Conservation (phyloP, 2,888 invertebrate species). For the Brachycybe producta region DNA sequence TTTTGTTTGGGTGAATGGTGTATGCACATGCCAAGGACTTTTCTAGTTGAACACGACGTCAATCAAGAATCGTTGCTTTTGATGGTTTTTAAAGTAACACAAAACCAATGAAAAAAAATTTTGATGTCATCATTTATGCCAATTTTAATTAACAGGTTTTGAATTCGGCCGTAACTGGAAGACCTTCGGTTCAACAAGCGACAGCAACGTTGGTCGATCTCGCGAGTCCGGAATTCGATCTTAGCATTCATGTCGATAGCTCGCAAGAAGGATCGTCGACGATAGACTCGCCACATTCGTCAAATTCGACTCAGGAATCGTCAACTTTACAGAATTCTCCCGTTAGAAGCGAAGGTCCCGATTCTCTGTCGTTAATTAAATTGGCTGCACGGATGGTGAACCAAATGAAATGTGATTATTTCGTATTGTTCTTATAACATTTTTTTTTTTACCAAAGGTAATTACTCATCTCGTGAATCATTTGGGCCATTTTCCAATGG, state of each 20-base stretch:
- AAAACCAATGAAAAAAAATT: not conserved
- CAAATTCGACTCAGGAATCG: conserved; percentile 20
- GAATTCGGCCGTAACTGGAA: conserved; percentile 33
- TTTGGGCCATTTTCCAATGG: conserved; percentile 88
- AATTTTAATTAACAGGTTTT: conserved; percentile 30
- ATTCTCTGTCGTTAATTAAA: conserved; percentile 15
- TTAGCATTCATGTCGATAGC: conserved; percentile 26
- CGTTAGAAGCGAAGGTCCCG: conserved; percentile 8
- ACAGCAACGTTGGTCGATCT: conserved; percentile 20
- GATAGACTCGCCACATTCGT: conserved; percentile 12
- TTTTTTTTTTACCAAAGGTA: conserved; percentile 38
- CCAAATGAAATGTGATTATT: not conserved
- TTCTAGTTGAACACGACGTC: conserved; percentile 24
- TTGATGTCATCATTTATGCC: not conserved
- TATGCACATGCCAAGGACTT: conserved; percentile 52
- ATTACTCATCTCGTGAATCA: conserved; percentile 81
- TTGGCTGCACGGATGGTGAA: conserved; percentile 20
- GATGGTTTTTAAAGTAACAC: conserved; percentile 23
- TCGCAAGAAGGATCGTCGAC: conserved; percentile 23
- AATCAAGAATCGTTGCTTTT: conserved; percentile 20
- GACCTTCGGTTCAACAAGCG: conserved; percentile 25
- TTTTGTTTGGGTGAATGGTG: conserved; percentile 89
- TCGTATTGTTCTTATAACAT: conserved; percentile 8
- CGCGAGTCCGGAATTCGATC: conserved; percentile 24
- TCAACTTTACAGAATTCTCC: conserved; percentile 11